Base-by-base conservation (phyloP, 92 coral and sea anemone species). In the Pocillopora grandis region DNA sequence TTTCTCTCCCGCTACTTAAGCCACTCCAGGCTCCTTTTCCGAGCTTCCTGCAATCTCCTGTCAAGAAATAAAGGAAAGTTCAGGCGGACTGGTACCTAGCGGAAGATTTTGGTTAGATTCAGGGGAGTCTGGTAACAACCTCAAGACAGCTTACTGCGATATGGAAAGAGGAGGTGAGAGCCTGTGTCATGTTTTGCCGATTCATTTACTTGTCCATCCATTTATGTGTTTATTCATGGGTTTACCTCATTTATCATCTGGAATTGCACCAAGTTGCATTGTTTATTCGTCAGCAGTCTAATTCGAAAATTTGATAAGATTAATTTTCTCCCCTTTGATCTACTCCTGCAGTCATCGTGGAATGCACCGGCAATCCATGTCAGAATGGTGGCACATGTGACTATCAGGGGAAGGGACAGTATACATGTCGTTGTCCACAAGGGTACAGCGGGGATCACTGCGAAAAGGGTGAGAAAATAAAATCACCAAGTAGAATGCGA, bases 351-450 rank as follows among this genome's bases (percentile, higher is more conserved):
- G 75, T 36, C 2, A 70, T 37, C 75, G 75, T 70, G 55, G 79
- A 84, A 19, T 84, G 87, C 12, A 23, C 78, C 0, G 35, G 65
- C 19, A 78, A 71, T 31, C 79, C 87, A 13, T 84, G 87, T 56
- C 35, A 20, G 65, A 76, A 84, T 56, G 79, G 79, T 23, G 87
- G 81, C 0, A 65, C 83, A 55, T 84, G 87, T 67, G 67, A 84
- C 49, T 84, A 84, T 69, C 76, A 84, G 78, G 87, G 87, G 75
- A 49, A 76, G 66, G 75, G 76, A 8, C 76, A 76, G 64, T 84
- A 74, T 71, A 65, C 60, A 52, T 84, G 87, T 58, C 62, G 49
- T n/a, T 84, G 87, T 27, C 16, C 71, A 71, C 83, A 59, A 13
- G 87, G 82, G 56, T 84, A 76, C 76, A 58, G 20, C 0, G 87